Percentiles rank a stretch among this genome's conserved stretches.
These are phyloP conservation scores for Cinara cedri DNA, from an alignment of 2,888 invertebrate species.

Conservation along the genomic window DNA sequence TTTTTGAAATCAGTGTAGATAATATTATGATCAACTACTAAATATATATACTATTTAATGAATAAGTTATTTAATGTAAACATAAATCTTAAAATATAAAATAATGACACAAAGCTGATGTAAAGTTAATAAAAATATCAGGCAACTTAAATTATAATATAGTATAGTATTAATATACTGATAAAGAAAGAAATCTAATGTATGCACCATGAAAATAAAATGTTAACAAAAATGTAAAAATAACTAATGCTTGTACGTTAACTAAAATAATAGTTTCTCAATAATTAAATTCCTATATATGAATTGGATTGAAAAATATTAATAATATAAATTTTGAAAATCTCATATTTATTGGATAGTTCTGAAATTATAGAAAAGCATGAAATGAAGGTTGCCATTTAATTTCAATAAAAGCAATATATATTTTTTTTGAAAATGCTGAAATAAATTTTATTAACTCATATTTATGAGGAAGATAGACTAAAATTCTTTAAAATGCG, in stretches of 20 bases:
- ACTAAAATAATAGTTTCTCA: neutral
- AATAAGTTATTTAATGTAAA: conserved; percentile 19
- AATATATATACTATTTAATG: neutral
- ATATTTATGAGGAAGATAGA: neutral
- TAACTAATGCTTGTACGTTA: neutral
- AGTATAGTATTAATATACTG: conserved; percentile 1
- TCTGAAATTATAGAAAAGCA: conserved; percentile 14
- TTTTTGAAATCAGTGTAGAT: neutral
- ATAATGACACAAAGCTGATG: conserved; percentile 45
- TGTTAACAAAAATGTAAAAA: conserved; percentile 21
- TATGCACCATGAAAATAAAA: conserved; percentile 41
- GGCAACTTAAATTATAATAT: conserved; percentile 27
- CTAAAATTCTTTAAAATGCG: neutral
- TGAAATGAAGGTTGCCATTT: conserved; percentile 20
- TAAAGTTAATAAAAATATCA: conserved; percentile 40
- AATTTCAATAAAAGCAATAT: neutral
- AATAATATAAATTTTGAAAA: conserved; percentile 1
- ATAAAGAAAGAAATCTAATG: conserved; percentile 30
- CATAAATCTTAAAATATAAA: conserved; percentile 38
- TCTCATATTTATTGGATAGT: neutral
- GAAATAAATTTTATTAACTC: too few species aligned
- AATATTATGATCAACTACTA: neutral
- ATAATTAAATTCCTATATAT: neutral
- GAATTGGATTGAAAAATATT: neutral
- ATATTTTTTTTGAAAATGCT: neutral